Base-by-base conservation (phyloP, 2,113 vertebrate genomes). In the Gorilla gorilla region DNA sequence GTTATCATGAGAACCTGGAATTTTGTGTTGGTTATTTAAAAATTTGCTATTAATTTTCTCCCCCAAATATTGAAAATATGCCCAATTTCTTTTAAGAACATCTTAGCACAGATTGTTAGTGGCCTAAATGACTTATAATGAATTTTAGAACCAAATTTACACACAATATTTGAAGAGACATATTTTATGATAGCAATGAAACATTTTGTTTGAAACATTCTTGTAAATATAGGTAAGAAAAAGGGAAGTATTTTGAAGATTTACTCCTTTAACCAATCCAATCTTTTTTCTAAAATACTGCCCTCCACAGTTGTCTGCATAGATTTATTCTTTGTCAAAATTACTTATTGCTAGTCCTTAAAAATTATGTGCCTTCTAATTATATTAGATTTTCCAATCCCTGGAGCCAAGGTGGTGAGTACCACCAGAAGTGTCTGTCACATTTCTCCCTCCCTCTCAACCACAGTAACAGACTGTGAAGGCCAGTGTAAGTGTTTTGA, bases 331-430 rank as follows among this genome's bases (percentile, higher is more conserved):
- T 18, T 86, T 75, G 10, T 57, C n/a, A 80, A 40, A 94, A 38
- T 3, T 82, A 27, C 5, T 4, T 64, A 45, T 52, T 68, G 38
- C 3, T 3, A 59, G 57, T 76, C 16, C n/a, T 87, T 88, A 50
- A 76, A 78, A 59, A 50, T 59, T 76, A 9, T 76, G 59, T 85
- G 16, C 25, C 30, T 81, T 81, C 20, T 81, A 57, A 2, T 83
- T 89, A 59, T 64, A 82, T n/a, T 94, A 73, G 35, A 59, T 76
- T 40, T 59, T 9, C 22, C 20, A 35, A 3, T 55, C 86, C 27
- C 76, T 25, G 4, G 12, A 96, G 27, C 98, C 76, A 78, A 90
- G 99, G 99, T 99, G 89, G 27, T 87, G 23, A 59, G 30, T 4
- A 23, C 38, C 25, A n/a, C 38, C 5, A 13, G 72, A 14, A 73